Base-by-base conservation (phyloP, 2,888 invertebrate species). In the Lasioglossum oenotherae region DNA sequence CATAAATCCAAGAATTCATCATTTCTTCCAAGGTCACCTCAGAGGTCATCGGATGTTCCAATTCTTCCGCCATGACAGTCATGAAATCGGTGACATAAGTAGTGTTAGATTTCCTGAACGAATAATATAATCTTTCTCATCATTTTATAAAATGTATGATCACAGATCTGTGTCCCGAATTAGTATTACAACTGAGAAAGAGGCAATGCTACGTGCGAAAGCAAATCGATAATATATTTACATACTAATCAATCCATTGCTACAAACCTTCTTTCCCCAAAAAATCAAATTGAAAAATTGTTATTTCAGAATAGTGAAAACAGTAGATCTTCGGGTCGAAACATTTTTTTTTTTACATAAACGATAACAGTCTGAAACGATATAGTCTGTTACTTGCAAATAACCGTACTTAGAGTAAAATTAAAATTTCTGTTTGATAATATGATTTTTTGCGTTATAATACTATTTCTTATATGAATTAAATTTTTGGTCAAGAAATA, bases 1-100 rank as follows among this genome's bases (percentile, higher is more conserved):
- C 91, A n/a, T 77, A 78, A 12, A 90, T 92, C 94, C 94, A 95
- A 16, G 91, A 88, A 49, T 89, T 80, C 79, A 94, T 90, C 12
- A 91, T 87, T n/a, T 92, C 88, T 46, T 88, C 84, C 74, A 93
- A 84, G 35, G 90, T 89, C 44, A 88, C 77, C 12, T 82, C 91
- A 5, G 85, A 73, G 4, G 77, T 6, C 35, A 5, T 4, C 5
- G 89, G 89, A 31, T 91, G 81, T 82, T 89, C 90, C n/a, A 87
- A 82, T 57, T 92, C 92, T 41, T 92, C 89, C 44, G 89, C 82
- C 83, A 94, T 88, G 8, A 89, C 83, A 46, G 87, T 82, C 87
- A 93, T 89, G 80, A 94, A 94, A 53, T 91, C 91, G 3, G 78
- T 79, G 0, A 90, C 88, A 76, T 92, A 90, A 44, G 90, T 91